Conservation (phyloP, 2,797 vertebrate species). For the Buceros bicornis region DNA sequence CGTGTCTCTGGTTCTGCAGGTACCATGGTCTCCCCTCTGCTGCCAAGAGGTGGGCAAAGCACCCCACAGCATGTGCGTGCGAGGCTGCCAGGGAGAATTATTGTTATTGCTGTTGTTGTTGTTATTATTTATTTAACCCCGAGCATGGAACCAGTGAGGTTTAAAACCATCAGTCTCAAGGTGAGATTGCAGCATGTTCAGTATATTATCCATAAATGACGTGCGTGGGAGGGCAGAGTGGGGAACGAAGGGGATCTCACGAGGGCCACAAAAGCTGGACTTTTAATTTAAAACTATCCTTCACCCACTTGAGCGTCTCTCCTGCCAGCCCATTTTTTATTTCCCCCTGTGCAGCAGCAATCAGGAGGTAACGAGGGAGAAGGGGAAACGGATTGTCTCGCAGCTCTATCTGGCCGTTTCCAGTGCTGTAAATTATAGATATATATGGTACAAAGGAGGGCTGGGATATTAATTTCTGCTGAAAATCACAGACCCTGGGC, state of each 20-base stretch:
- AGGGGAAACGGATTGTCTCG: neutral
- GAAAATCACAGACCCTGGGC: conserved; percentile 57
- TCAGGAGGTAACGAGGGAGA: conserved; percentile 44
- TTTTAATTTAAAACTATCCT: conserved; percentile 55
- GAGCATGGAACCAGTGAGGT: neutral
- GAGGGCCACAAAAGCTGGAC: conserved; percentile 15
- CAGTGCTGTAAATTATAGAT: conserved; percentile 56
- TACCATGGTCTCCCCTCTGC: neutral
- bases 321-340: conserved; percentile 12
- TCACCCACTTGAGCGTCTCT: neutral
- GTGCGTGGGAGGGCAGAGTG: neutral
- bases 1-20: neutral
- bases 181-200: neutral
- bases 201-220: neutral
- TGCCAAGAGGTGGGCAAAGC: rapidly evolving
- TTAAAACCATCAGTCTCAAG: neutral
- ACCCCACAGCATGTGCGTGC: rapidly evolving
- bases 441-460: conserved; percentile 10
- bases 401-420: neutral
- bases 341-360: conserved; percentile 16
- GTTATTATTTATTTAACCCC: neutral
- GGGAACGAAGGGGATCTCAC: neutral
- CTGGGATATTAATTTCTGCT: conserved; percentile 63
- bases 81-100: neutral
- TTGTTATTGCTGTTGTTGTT: neutral